phyloP scores from a whole-genome alignment of 2,888 invertebrate genomes.

The Calliphora vomitoria region DNA sequence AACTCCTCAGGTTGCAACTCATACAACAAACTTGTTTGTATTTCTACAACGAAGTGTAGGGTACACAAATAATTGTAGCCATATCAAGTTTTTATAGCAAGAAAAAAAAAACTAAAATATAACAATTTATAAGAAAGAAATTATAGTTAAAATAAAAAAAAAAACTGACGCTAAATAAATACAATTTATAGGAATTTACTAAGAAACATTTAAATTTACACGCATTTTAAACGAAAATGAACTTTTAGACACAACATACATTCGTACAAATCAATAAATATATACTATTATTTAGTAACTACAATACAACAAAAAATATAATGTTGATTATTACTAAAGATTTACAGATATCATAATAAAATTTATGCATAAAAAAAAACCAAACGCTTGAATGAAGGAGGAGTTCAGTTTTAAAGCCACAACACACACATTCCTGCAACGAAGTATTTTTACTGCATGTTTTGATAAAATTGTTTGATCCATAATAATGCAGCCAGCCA shows the following conservation, averaged over 20 bases:
- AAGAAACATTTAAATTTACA: conserved; percentile 55
- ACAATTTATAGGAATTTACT: conserved; percentile 47
- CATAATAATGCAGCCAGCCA: conserved; percentile 66
- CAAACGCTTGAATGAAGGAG: conserved; percentile 54
- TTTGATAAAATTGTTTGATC: conserved; percentile 74
- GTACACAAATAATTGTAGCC: neutral
- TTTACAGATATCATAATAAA: conserved; percentile 66
- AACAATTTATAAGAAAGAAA: conserved; percentile 48
- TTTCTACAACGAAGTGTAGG: neutral
- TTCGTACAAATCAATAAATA: neutral
- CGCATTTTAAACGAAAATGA: conserved; percentile 44
- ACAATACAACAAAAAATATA: conserved; percentile 26
- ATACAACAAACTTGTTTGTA: too few species aligned
- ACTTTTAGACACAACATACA: conserved; percentile 33
- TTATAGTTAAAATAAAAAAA: conserved; percentile 32
- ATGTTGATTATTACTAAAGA: conserved; percentile 63
- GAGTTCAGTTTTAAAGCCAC: conserved; percentile 25
- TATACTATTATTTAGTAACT: neutral
- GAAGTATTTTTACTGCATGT: conserved; percentile 51
- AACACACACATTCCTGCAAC: neutral
- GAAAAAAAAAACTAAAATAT: conserved; percentile 16
- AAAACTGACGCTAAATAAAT: conserved; percentile 16
- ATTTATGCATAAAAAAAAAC: conserved; percentile 54
- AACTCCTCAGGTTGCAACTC: too few species aligned
- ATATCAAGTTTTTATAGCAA: conserved; percentile 2